phyloP scores from a whole-genome alignment of 2,113 vertebrate genomes.

The Lycaon pictus region DNA sequence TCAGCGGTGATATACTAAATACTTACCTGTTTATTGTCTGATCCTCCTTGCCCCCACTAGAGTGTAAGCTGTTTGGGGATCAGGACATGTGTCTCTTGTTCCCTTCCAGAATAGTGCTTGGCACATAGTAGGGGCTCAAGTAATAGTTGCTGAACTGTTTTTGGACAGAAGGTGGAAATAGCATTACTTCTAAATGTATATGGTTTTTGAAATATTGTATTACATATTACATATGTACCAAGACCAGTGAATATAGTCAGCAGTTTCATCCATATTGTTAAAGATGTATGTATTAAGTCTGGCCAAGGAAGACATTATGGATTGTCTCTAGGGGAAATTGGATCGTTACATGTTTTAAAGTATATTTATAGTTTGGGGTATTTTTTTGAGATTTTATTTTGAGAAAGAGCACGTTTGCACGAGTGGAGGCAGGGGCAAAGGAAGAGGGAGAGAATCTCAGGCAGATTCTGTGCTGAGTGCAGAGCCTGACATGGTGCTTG shows the following conservation, averaged over 20 bases:
- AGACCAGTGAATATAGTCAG: neutral
- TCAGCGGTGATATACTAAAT: neutral
- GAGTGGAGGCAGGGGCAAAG: accelerated
- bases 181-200: neutral
- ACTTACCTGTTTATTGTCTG: neutral
- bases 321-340: neutral
- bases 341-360: neutral
- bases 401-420: neutral
- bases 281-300: neutral
- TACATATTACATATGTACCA: neutral
- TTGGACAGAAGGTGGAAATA: neutral
- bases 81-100: neutral
- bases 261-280: neutral
- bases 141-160: neutral
- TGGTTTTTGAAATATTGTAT: neutral
- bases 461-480: neutral
- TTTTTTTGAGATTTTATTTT: neutral
- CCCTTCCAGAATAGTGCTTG: neutral
- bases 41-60: neutral
- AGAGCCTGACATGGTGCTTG: neutral
- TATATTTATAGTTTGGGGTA: neutral
- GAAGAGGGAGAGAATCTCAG: neutral
- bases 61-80: neutral
- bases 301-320: neutral
- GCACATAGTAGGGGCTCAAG: neutral